phyloP scores from a whole-genome alignment of 2,113 vertebrate species.

The Burhinus bistriatus region DNA sequence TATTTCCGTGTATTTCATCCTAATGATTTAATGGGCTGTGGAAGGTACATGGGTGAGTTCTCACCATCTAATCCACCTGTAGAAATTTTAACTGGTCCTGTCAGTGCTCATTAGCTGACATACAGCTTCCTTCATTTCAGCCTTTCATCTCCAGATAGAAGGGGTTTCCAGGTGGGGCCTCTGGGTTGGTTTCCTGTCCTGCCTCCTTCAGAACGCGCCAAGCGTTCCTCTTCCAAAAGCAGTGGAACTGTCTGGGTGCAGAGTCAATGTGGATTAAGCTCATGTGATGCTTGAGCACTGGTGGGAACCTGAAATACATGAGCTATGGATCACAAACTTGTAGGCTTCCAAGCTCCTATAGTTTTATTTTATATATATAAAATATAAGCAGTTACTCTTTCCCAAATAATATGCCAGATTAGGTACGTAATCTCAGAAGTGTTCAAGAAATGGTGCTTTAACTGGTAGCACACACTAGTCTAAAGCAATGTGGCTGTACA shows the following conservation, averaged over 20 bases:
- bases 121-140: not conserved
- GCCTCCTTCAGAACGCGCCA: not conserved
- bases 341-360: not conserved
- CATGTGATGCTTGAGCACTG: not conserved
- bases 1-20: not conserved
- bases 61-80: not conserved
- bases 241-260: too few species aligned
- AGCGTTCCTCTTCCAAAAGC: not conserved
- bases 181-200: not conserved
- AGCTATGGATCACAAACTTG: not conserved
- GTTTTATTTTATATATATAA: not conserved
- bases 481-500: not conserved
- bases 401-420: not conserved
- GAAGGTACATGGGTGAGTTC: not conserved
- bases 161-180: not conserved
- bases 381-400: not conserved
- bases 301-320: not conserved
- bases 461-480: rapidly evolving
- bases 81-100: not conserved
- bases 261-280: not conserved
- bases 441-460: not conserved
- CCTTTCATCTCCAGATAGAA: not conserved
- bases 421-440: not conserved
- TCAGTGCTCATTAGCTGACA: not conserved
- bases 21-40: not conserved